Percentiles rank a stretch among this genome's conserved stretches.
These are phyloP conservation scores for Trissoscelio sp. DNA, from an alignment of 2,888 invertebrate genomes.

Conservation along the genomic window DNA sequence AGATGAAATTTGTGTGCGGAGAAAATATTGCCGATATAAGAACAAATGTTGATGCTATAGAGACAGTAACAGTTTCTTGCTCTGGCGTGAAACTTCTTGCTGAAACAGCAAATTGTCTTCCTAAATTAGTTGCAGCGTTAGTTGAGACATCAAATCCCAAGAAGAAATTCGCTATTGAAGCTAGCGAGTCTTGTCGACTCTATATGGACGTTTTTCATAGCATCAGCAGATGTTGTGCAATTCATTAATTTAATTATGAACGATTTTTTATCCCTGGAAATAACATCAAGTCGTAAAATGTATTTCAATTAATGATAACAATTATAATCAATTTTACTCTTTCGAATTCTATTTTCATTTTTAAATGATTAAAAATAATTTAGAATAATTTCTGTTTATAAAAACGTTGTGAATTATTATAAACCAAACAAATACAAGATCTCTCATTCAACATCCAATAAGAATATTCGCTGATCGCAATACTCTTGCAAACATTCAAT, in stretches of 20 bases:
- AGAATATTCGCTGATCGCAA: slow-evolving; percentile 37
- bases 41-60: slow-evolving; percentile 42
- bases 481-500: slow-evolving; percentile 36
- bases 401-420: slow-evolving; percentile 32
- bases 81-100: slow-evolving; percentile 42
- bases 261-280: slow-evolving; percentile 4
- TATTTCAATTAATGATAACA: no score
- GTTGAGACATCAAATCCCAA: slow-evolving; percentile 54
- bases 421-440: slow-evolving; percentile 20
- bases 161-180: slow-evolving; percentile 53
- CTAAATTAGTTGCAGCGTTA: slow-evolving; percentile 61
- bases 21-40: slow-evolving; percentile 48
- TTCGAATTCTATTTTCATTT: neutral
- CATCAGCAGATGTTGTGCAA: slow-evolving; percentile 35
- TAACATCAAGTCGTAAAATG: neutral
- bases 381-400: slow-evolving; percentile 18
- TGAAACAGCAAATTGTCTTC: slow-evolving; percentile 50
- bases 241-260: slow-evolving; percentile 46
- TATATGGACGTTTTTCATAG: slow-evolving; percentile 33
- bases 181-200: slow-evolving; percentile 24
- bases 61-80: slow-evolving; percentile 50
- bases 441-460: slow-evolving; percentile 31
- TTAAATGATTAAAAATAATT: slow-evolving; percentile 2
- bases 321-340: neutral
- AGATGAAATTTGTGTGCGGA: no score